phyloP scores from a whole-genome alignment of 2,888 invertebrate genomes.

The Ormyrus thymus region DNA sequence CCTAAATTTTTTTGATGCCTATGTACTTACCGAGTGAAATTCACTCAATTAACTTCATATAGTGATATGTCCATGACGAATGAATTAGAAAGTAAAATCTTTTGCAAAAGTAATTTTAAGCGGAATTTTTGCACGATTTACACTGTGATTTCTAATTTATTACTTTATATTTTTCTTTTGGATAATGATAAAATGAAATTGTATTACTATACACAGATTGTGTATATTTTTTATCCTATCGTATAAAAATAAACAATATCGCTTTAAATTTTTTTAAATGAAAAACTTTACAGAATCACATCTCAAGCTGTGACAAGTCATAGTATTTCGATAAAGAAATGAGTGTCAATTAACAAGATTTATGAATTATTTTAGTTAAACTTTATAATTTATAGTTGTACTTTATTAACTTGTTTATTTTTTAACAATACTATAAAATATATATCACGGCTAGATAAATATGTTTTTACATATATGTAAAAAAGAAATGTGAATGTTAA shows the following conservation, averaged over 20 bases:
- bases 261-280: background rate
- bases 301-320: slow-evolving; percentile 7
- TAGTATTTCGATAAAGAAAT: slow-evolving; percentile 12
- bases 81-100: slow-evolving; percentile 10
- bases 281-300: background rate
- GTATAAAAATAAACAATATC: background rate
- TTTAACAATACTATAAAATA: background rate
- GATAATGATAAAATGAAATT: too few relatives aligned
- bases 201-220: background rate
- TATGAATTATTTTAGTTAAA: slow-evolving; percentile 10
- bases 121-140: slow-evolving; percentile 17
- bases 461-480: background rate
- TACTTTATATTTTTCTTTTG: background rate
- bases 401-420: slow-evolving; percentile 2
- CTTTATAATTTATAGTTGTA: background rate
- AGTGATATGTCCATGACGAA: slow-evolving; percentile 47
- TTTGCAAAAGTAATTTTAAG: background rate
- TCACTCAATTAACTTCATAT: slow-evolving; percentile 27
- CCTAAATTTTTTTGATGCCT: slow-evolving; percentile 31
- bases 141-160: slow-evolving; percentile 37
- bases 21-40: slow-evolving; percentile 42
- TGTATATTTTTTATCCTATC: background rate
- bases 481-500: slow-evolving; percentile 29
- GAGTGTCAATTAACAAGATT: slow-evolving; percentile 25
- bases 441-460: slow-evolving; percentile 1